Evolutionary conservation across 1,140 invertebrate species (phyloP), one percentile per base, ranked within the genome.

Genomic region (Papilio xuthus): DNA sequence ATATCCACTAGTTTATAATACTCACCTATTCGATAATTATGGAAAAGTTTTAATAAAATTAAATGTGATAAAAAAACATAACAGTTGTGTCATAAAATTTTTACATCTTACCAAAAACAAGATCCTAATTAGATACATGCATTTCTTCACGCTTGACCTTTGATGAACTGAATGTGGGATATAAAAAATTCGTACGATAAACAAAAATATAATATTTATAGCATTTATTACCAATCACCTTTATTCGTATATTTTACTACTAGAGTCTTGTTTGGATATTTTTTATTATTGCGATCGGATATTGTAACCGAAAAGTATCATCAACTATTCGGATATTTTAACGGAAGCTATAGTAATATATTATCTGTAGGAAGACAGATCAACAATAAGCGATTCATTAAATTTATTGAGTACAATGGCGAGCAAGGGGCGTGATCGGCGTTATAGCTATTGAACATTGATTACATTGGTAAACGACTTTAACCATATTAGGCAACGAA

Each of bases 351-450:
- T 4, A 15, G 60, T 67, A 67, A 32, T 67, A 67, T 12, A 12
- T 56, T 56, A 53, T 56, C 23, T 63, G 60, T 73, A 28, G 7
- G 2, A 23, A 42, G n/a, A 1, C 20, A 41, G 41, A 76, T 60
- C 42, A 60, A 67, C 74, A 63, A 76, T 76, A 37, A 76, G 74
- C 53, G 74, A 18, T 63, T 76, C 74, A 76, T 76, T 76, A 42
- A 76, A 63, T 76, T 60, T 18, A 73, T 73, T 73, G 41, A 20
- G 74, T 42, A 76, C 74, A 41, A 44, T 76, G n/a, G 32, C n/a
- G 32, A 56, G n/a, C 28, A 23, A 41, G 32, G 32, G 32, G 37
- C 56, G 74, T 47, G 42, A 44, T 72, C 70, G 20, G 56, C 23
- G 2, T 47, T 42, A 72, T 41, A 60, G 50, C 73, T 53, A 63